Conservation (phyloP, 2,797 vertebrate species). For the Labeo calbasu region DNA sequence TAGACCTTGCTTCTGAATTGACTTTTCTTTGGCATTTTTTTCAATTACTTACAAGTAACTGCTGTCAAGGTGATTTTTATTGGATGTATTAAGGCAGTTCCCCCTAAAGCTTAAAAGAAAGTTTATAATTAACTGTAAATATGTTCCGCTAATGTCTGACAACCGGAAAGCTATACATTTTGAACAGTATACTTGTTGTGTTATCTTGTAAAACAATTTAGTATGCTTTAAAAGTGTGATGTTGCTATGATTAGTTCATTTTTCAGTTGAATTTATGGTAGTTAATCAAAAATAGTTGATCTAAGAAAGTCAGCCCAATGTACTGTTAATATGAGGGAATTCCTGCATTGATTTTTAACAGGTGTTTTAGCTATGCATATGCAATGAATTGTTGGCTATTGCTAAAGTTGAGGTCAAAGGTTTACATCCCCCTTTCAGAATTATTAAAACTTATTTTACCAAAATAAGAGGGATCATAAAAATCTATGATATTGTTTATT, state of each 20-base stretch:
- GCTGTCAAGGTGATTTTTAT: constrained; percentile 4
- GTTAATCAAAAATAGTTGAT: neutral
- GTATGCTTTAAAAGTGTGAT: neutral
- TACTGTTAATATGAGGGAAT: neutral
- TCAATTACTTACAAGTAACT: neutral
- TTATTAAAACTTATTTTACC: too few relatives aligned
- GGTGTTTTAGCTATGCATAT: neutral
- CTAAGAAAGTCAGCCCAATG: neutral
- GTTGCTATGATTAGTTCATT: neutral
- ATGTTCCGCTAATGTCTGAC: neutral
- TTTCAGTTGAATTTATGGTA: neutral
- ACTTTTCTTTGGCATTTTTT: neutral
- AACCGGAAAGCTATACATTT: neutral
- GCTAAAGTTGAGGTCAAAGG: too few relatives aligned
- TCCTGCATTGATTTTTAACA: neutral
- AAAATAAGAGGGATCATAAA: too few relatives aligned
- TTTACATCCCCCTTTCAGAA: too few relatives aligned
- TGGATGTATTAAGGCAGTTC: neutral
- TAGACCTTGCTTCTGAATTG: neutral
- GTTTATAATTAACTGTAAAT: neutral
- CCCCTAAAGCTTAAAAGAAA: neutral
- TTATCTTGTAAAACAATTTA: neutral
- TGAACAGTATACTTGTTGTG: neutral
- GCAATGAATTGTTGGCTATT: too few relatives aligned
- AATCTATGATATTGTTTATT: too few relatives aligned